Conservation (phyloP, 2,797 vertebrate genomes). For the Eulemur coronatus region DNA sequence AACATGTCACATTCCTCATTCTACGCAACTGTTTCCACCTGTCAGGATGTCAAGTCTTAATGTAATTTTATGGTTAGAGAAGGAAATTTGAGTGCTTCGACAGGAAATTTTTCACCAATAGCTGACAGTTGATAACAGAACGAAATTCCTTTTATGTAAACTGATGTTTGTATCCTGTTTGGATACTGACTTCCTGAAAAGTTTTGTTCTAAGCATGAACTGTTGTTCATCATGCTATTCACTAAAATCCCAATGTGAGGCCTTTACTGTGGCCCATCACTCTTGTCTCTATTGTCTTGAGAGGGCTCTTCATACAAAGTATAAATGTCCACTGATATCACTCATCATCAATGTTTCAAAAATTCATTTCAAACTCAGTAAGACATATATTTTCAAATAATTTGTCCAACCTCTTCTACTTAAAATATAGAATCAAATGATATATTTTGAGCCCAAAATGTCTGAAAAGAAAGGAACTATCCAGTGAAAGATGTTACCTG, state of each 20-base stretch:
- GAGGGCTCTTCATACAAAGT: background rate
- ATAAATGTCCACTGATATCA: background rate
- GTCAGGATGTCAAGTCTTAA: constrained; percentile 1
- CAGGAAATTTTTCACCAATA: constrained; percentile 10
- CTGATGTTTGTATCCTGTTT: background rate
- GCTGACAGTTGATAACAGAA: constrained; percentile 35
- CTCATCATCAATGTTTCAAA: background rate
- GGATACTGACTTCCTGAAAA: constrained; percentile 22
- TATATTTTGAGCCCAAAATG: background rate
- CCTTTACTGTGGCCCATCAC: background rate
- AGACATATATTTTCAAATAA: background rate
- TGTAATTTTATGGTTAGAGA: constrained; percentile 26
- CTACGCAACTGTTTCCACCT: constrained; percentile 38
- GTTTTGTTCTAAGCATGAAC: constrained; percentile 31
- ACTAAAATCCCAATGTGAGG: background rate
- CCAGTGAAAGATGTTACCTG: background rate
- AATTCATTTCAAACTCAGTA: constrained; percentile 29
- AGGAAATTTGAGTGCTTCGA: constrained; percentile 40
- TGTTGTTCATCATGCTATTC: background rate
- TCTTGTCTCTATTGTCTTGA: background rate
- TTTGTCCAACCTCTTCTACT: background rate
- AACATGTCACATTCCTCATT: constrained; percentile 30
- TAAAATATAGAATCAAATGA: constrained; percentile 12
- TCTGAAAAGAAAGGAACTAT: background rate
- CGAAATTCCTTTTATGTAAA: constrained; percentile 30